phyloP scores from a whole-genome alignment of 2,113 vertebrate species.

The Neofelis nebulosa region DNA sequence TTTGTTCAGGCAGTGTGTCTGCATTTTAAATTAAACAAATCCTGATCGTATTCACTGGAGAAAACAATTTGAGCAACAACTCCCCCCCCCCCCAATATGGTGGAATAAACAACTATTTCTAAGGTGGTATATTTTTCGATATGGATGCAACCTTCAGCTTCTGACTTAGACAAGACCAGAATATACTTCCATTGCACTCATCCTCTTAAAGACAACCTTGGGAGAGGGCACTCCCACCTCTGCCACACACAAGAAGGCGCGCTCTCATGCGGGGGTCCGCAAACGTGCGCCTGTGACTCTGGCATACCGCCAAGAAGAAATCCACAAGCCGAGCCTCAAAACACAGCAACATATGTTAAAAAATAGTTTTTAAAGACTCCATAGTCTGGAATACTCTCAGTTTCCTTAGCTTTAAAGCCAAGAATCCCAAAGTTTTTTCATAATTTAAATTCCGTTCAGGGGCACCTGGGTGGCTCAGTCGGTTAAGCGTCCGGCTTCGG shows the following conservation, averaged over 20 bases:
- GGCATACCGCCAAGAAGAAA: not conserved
- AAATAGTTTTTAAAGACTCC: not conserved
- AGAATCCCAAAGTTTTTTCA: not conserved
- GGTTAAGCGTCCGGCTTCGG: too few relatives aligned
- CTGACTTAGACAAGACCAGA: not conserved
- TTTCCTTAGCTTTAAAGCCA: not conserved
- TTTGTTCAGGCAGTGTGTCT: not conserved
- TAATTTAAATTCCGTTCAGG: not conserved
- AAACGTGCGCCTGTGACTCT: not conserved
- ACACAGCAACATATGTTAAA: not conserved
- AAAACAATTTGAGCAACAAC: not conserved
- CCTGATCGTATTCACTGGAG: not conserved
- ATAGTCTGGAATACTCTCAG: not conserved
- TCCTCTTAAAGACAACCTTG: not conserved
- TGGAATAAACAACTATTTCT: not conserved
- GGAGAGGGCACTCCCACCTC: not conserved
- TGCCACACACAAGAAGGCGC: not conserved
- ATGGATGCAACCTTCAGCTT: not conserved
- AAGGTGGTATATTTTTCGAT: not conserved
- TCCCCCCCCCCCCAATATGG: accelerated
- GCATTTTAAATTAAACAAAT: conserved; percentile 32
- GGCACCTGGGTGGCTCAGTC: too few relatives aligned
- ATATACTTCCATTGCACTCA: not conserved
- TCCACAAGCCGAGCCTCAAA: not conserved
- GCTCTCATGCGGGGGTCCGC: not conserved